Evolutionary conservation across 2,797 vertebrate genomes (phyloP).

Genomic region (Pseudomugil tenellus): DNA sequence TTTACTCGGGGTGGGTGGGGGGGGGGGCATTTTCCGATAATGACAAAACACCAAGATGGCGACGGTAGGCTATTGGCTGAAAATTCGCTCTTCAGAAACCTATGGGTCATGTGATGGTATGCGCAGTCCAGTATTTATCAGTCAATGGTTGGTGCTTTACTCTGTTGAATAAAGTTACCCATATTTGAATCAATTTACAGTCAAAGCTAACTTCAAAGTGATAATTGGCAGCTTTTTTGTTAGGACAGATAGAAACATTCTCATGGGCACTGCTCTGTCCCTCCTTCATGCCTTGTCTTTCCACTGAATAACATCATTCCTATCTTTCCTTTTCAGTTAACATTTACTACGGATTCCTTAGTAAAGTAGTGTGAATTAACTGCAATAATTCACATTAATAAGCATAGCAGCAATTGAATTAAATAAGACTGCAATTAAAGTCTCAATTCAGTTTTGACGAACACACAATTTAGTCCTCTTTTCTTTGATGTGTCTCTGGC

Average conservation of each 20-base stretch:
- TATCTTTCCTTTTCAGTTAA: constrained; percentile 14
- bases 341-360: background rate
- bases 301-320: constrained; percentile 20
- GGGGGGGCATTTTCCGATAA: too few relatives aligned
- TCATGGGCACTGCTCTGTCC: too few relatives aligned
- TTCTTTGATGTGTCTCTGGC: constrained; percentile 7
- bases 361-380: background rate
- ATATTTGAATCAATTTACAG: background rate
- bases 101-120: too few relatives aligned
- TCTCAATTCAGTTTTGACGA: background rate
- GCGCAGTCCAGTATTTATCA: too few relatives aligned
- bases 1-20: too few relatives aligned
- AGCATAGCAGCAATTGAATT: background rate
- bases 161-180: background rate
- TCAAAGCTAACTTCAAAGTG: background rate
- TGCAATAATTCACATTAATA: constrained; percentile 12
- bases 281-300: background rate
- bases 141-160: background rate
- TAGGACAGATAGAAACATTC: too few relatives aligned
- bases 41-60: too few relatives aligned
- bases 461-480: background rate
- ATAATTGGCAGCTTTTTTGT: background rate
- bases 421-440: background rate
- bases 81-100: too few relatives aligned
- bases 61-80: too few relatives aligned